Evolutionary conservation across 2,113 vertebrate species (phyloP), one percentile per base, ranked within the genome.

Genomic region (Pogonocichla stellata): DNA sequence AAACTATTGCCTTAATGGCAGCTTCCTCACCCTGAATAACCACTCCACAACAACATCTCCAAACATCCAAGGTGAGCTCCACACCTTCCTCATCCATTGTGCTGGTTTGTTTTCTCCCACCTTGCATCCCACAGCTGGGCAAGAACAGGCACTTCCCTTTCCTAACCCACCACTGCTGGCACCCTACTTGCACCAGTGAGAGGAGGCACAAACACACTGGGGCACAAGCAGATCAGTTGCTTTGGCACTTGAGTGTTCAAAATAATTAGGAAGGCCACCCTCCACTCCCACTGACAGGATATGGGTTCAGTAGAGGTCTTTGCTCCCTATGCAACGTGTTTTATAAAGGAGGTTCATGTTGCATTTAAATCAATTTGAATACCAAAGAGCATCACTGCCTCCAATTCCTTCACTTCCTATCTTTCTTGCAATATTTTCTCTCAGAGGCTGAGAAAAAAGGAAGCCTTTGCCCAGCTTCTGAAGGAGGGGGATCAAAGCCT

Each of bases 401-500:
- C 14, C 15, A 60, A 38, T 43, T 91, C 50, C 36, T 82, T 81
- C 53, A 28, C 51, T 42, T 42, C 40, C 40, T 71, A 15, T 34
- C 54, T 61, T 71, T 86, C 47, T 87, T 82, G 43, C n/a, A 69
- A 2, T 69, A 72, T 73, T 88, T 96, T 65, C 58, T 77, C 12
- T 45, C 85, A 92, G 19, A 85, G 28, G 20, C 16, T 45, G 50
- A 82, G 58, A 80, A 82, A 66, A 94, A 92, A 88, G 36, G 42
- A 92, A 36, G 25, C 16, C 26, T 70, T 83, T 90, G 23, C 65
- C 36, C 19, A 69, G 45, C 54, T 93, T 92, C 54, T 80, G 18
- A 82, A 74, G 26, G 28, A 93, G 82, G 3, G 3, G 14, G 33
- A 92, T 86, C 74, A 97, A 88, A 96, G 54, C 22, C 34, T 77